Conservation (phyloP, 2,888 invertebrate species). For the Tetrapedia diversipes region DNA sequence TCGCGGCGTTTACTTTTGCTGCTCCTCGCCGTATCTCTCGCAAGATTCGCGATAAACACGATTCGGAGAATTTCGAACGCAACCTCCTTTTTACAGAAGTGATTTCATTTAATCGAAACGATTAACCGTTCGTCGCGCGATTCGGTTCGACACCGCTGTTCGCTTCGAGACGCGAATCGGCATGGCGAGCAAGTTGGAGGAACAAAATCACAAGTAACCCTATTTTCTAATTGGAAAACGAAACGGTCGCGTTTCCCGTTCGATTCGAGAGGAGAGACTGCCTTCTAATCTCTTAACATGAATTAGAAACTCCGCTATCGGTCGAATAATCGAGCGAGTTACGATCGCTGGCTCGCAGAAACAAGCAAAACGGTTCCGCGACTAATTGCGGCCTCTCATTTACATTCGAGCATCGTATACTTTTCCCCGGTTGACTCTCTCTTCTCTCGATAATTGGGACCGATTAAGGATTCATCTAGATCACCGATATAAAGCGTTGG, state of each 20-base stretch:
- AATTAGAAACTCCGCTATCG: constrained; percentile 29
- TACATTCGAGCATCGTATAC: constrained; percentile 1
- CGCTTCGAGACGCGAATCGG: not conserved
- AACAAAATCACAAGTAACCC: not conserved
- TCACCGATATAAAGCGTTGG: constrained; percentile 1
- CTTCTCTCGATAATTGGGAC: constrained; percentile 9
- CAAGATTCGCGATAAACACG: too few relatives aligned
- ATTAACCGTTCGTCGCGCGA: too few relatives aligned
- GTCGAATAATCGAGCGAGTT: constrained; percentile 26
- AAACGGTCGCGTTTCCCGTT: constrained; percentile 5
- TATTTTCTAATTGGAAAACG: constrained; percentile 17
- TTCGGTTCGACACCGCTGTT: not conserved
- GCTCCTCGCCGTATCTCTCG: too few relatives aligned
- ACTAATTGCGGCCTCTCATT: constrained; percentile 16
- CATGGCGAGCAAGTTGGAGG: too few relatives aligned
- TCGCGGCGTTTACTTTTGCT: constrained; percentile 7
- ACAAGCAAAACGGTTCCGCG: constrained; percentile 19
- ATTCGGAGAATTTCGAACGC: not conserved
- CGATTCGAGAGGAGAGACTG: not conserved
- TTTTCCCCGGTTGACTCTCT: constrained; percentile 28
- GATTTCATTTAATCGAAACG: not conserved
- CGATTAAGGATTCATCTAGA: constrained; percentile 20
- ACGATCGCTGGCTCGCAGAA: constrained; percentile 5
- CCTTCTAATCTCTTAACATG: not conserved
- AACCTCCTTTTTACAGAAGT: too few relatives aligned